phyloP scores from a whole-genome alignment of 2,888 invertebrate species.

The Cheilosia impressa region DNA sequence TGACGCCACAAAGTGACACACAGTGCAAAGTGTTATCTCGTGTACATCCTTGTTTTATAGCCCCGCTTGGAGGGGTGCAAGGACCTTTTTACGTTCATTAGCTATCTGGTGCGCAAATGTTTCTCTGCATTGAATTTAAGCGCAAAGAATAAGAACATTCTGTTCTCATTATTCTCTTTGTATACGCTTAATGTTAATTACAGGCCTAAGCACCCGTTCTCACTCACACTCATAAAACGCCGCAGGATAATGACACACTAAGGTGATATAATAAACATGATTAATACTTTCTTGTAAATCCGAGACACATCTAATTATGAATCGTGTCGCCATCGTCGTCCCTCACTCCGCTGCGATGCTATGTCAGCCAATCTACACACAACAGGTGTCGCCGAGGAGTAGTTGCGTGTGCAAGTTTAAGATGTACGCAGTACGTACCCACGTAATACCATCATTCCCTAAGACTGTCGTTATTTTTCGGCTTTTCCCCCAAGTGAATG shows the following conservation, averaged over 20 bases:
- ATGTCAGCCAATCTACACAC: constrained; percentile 33
- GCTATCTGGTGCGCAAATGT: constrained; percentile 38
- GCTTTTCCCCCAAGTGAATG: background rate
- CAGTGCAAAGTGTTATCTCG: constrained; percentile 63
- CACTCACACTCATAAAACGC: constrained; percentile 2
- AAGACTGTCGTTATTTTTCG: background rate
- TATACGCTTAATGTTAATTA: constrained; percentile 55
- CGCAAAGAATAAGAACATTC: background rate
- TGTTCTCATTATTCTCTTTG: constrained; percentile 17
- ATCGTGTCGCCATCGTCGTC: constrained; percentile 21
- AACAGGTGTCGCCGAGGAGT: constrained; percentile 60
- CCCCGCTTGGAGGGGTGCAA: constrained; percentile 3
- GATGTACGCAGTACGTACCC: background rate
- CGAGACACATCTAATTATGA: constrained; percentile 65
- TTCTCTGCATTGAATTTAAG: constrained; percentile 14
- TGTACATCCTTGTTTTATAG: constrained; percentile 56
- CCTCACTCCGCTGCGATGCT: background rate
- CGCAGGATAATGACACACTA: constrained; percentile 59
- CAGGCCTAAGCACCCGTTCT: constrained; percentile 21
- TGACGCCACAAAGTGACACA: constrained; percentile 52
- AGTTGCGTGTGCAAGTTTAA: constrained; percentile 36
- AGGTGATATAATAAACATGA: constrained; percentile 72
- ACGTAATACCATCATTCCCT: background rate
- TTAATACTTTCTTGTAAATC: constrained; percentile 64
- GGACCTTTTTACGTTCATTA: constrained; percentile 31